Evolutionary conservation across 2,888 invertebrate genomes (phyloP), one percentile per base, ranked within the genome.

Genomic region (Fabriciana adippe): DNA sequence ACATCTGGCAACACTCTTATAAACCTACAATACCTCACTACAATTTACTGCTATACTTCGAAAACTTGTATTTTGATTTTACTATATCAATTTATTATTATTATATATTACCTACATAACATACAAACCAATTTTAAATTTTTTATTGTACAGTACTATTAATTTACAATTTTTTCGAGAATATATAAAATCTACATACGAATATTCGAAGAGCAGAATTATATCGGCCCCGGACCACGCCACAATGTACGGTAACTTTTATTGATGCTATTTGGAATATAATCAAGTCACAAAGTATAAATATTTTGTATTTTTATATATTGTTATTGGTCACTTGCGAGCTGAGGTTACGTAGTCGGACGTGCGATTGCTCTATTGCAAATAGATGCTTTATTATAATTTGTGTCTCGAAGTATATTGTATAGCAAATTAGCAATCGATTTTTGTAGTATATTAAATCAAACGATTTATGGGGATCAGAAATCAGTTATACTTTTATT

Each of bases 1-100:
- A 66, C 71, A 72, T 76, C 71, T 74, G 66, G 63, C 64, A 67
- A 53, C 21, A 21, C 50, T n/a, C n/a, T 18, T 31, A 59, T 26
- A 47, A 48, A 68, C 64, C 68, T 55, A 45, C 41, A 60, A 55
- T 68, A 68, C 68, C 68, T 68, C 64, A 60, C 56, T 51, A 41
- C 59, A 16, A 55, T 31, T 48, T 47, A 26, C 26, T 59, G 59
- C 59, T 59, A 47, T 48, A 48, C 59, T 59, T 59, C 48, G 59
- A 31, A 59, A 48, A 59, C n/a, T 57, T 51, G 53, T 35, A 64
- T 50, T 11, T 41, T 41, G 35, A 18, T n/a, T 41, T 31, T 31
- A 16, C 41, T 57, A 13, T 21, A 47, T 47, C 13, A 47, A 5
- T 57, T 57, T 47, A 57, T 57, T 47, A n/a, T n/a, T n/a, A n/a